These are phyloP conservation scores for Hydractinia symbiolongicarpus DNA, from an alignment of 30 jellyfish, hydroid and myxozoan genomes.

Conservation along the genomic window DNA sequence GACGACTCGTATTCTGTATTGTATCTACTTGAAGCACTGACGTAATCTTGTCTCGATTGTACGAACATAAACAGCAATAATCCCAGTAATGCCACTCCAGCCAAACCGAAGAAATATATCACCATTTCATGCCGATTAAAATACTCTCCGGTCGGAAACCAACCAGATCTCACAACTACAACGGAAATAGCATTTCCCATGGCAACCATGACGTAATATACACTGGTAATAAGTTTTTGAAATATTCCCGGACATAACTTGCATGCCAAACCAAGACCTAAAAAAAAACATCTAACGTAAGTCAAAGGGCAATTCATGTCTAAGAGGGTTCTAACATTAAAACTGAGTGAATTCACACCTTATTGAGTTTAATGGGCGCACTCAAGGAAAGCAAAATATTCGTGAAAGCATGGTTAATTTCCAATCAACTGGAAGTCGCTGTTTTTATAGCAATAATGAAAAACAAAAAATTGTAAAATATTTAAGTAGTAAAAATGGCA, in stretches of 20 bases:
- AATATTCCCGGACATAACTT: conserved; percentile 30
- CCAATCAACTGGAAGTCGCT: too few relatives aligned
- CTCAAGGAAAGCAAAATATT: too few relatives aligned
- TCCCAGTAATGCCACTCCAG: neutral
- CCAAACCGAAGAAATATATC: neutral
- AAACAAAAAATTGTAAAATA: too few relatives aligned
- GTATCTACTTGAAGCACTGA: too few relatives aligned
- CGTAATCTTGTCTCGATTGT: conserved; percentile 5
- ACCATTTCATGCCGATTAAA: conserved; percentile 12
- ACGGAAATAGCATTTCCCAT: conserved; percentile 20
- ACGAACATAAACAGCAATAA: neutral
- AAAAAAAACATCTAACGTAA: neutral
- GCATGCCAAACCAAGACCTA: conserved; percentile 42
- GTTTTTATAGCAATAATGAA: too few relatives aligned
- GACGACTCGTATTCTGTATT: too few relatives aligned
- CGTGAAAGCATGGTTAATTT: too few relatives aligned
- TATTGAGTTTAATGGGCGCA: too few relatives aligned
- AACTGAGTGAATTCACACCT: too few relatives aligned
- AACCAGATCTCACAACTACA: conserved; percentile 9
- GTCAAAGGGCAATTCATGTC: too few relatives aligned
- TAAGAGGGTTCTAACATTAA: too few relatives aligned
- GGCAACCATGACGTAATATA: conserved; percentile 39
- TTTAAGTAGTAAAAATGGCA: too few relatives aligned
- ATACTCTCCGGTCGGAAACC: conserved; percentile 13
- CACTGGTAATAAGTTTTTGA: conserved; percentile 18